phyloP scores from a whole-genome alignment of 2,888 invertebrate species.

The Pyrochroa serraticornis region DNA sequence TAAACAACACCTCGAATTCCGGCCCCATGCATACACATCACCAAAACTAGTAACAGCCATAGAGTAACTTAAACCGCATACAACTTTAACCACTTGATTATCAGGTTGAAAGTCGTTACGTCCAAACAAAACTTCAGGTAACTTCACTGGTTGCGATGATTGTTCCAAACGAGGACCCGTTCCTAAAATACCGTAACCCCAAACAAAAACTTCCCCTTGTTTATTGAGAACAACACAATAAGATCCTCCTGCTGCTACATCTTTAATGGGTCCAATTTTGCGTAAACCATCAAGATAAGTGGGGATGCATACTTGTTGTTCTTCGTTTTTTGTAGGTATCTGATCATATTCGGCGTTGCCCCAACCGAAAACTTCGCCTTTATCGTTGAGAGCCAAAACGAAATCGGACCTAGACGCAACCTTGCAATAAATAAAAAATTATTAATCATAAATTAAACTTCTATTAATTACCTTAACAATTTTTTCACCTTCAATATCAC shows the following conservation, averaged over 20 bases:
- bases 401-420: constrained; percentile 84
- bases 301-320: constrained; percentile 78
- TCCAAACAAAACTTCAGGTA: constrained; percentile 86
- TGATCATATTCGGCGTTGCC: constrained; percentile 95
- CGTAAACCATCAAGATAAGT: constrained; percentile 68
- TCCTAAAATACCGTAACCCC: constrained; percentile 94
- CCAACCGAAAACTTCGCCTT: constrained; percentile 95
- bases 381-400: constrained; percentile 85
- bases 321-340: constrained; percentile 63
- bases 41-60: constrained; percentile 83
- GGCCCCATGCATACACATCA: constrained; percentile 91
- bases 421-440: constrained; percentile 48
- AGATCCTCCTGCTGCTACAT: constrained; percentile 86
- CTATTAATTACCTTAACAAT: constrained; percentile 63
- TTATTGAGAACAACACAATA: constrained; percentile 85
- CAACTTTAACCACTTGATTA: constrained; percentile 68
- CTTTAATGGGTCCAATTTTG: constrained; percentile 75
- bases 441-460: too few species aligned
- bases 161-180: constrained; percentile 80
- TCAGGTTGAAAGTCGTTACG: constrained; percentile 80
- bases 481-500: constrained; percentile 82
- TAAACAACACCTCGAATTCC: constrained; percentile 81
- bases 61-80: constrained; percentile 76
- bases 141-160: constrained; percentile 68
- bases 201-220: constrained; percentile 83